A percentile compares a stretch with the other conserved stretches of the same genome.
Conservation (phyloP, 2,797 vertebrate genomes). For the Ispidina picta region DNA sequence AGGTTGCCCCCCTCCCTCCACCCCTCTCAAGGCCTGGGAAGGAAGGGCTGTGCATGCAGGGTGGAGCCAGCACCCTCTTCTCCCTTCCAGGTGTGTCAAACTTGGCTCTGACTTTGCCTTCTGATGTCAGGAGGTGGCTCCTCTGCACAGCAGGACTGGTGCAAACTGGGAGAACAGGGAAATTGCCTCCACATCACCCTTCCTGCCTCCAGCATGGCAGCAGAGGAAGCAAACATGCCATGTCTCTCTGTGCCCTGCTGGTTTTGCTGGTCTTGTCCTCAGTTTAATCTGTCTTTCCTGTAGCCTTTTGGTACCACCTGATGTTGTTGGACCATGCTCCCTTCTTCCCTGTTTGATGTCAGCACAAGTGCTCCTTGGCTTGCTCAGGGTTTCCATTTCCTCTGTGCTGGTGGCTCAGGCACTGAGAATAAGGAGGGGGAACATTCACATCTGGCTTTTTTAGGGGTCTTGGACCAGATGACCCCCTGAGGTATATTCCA, state of each 20-base stretch:
- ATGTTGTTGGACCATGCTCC: background rate
- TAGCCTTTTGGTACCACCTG: background rate
- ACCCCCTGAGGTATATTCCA: background rate
- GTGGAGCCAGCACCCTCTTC: background rate
- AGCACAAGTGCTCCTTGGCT: background rate
- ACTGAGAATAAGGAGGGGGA: background rate
- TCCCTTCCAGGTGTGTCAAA: background rate
- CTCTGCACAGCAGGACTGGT: background rate
- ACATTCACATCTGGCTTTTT: background rate
- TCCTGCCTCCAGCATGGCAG: background rate
- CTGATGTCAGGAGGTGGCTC: background rate
- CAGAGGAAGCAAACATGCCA: background rate
- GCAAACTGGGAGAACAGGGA: background rate
- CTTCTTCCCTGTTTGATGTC: background rate
- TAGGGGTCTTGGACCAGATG: background rate
- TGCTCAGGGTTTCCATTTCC: background rate
- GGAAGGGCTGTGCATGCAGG: background rate
- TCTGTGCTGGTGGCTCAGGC: background rate
- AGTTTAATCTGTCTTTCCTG: background rate
- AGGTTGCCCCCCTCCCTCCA: conserved; percentile 16
- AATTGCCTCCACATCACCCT: background rate
- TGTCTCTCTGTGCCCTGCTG: background rate
- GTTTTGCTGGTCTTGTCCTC: background rate
- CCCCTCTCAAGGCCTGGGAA: background rate
- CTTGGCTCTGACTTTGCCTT: background rate